These are phyloP conservation scores for Acanthornis magna DNA, from an alignment of 2,797 vertebrate genomes.

Conservation along the genomic window DNA sequence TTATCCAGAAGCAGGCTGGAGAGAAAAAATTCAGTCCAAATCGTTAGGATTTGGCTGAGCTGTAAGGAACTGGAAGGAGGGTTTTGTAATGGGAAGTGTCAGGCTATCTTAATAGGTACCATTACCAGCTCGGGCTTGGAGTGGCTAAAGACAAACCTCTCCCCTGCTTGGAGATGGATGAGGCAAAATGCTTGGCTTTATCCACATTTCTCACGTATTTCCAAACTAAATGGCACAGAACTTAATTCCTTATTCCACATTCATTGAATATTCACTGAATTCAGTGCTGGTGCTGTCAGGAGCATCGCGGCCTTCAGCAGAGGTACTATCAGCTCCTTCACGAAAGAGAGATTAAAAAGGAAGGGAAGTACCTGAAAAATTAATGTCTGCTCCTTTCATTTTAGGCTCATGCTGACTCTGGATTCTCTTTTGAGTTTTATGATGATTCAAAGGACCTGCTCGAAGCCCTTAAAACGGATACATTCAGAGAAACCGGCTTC, in stretches of 20 bases:
- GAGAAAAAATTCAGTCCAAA: background rate
- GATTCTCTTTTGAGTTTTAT: slow-evolving; percentile 79
- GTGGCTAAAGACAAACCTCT: background rate
- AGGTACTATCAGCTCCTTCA: background rate
- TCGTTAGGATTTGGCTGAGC: background rate
- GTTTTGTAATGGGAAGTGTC: background rate
- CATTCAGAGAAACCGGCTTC: background rate
- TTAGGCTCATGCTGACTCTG: slow-evolving; percentile 86
- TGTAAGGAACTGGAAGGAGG: background rate
- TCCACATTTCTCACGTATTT: background rate
- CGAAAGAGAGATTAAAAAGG: background rate
- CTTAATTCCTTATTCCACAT: background rate
- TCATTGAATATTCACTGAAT: background rate
- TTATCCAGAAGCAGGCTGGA: background rate
- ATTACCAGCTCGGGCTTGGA: background rate
- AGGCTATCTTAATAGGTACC: background rate
- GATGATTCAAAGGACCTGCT: slow-evolving; percentile 76
- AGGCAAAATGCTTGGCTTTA: background rate
- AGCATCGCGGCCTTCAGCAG: background rate
- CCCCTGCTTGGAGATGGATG: background rate
- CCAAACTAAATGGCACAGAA: rapidly evolving
- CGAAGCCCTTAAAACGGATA: slow-evolving; percentile 55
- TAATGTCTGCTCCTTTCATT: background rate
- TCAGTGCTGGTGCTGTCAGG: background rate
- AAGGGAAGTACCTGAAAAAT: background rate